Base-by-base conservation (phyloP, 2,113 vertebrate species). In the Pygoscelis antarcticus region DNA sequence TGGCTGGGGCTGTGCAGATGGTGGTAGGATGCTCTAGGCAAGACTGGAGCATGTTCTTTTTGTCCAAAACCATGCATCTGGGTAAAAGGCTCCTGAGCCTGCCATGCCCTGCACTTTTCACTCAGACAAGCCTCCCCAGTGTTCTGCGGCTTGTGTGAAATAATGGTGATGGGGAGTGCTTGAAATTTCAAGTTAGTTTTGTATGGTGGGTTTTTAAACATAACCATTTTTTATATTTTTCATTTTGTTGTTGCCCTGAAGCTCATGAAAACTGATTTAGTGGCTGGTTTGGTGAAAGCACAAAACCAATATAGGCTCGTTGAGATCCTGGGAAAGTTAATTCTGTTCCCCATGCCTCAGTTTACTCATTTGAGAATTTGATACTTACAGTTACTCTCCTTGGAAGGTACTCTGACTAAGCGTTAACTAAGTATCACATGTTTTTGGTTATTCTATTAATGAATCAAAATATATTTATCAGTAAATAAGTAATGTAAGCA, bases 241-340 rank as follows among this genome's bases (percentile, higher is more conserved):
- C 5, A 14, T 30, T 65, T 42, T 83, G 5, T 34, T 72, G 18
- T 85, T 83, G 13, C n/a, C 32, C 16, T 71, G 30, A 68, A 71
- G 32, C n/a, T 71, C 5, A 3, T 17, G 3, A 55, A 62, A 75
- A 47, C 19, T 64, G 34, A 11, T 82, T 42, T 46, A 55, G 17
- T 30, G 32, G n/a, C 49, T 72, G 29, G 8, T 55, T 68, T 90
- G 52, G 16, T 47, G 49, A 80, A 76, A 57, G 12, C 21, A 23
- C 16, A 57, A 69, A 75, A 13, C 8, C 7, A 9, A 1, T 18
- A 7, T 18, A 23, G 76, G 10, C 23, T 52, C 3, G 1, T 0
- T 36, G 54, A 60, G 44, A 9, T 42, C 13, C 25, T 65, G 20
- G 6, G 23, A 70, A 70, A 13, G 30, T 82, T 54, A 44, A 52